Evolutionary conservation across 2,113 vertebrate species (phyloP).

Genomic region (Leucopsar rothschildi): DNA sequence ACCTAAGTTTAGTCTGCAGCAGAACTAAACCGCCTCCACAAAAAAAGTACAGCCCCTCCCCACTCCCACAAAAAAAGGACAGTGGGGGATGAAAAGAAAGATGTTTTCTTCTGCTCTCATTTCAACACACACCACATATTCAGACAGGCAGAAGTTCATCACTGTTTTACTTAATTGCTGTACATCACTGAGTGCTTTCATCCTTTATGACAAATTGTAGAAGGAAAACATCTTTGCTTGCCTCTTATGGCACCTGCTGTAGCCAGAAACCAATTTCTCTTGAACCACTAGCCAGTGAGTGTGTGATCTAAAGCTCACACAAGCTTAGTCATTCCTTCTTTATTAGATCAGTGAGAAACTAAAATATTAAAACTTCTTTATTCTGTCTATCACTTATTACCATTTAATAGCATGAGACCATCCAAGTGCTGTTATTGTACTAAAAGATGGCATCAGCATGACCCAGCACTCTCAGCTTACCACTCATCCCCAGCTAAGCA

Average conservation of each 20-base stretch:
- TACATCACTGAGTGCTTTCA: neutral
- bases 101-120: neutral
- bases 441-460: neutral
- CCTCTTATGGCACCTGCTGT: neutral
- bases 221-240: neutral
- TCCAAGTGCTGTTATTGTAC: neutral
- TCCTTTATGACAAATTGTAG: neutral
- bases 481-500: neutral
- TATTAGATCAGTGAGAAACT: neutral
- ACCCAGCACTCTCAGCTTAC: neutral
- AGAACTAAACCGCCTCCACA: neutral
- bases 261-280: conserved; percentile 33
- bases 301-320: neutral
- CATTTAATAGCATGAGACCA: neutral
- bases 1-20: neutral
- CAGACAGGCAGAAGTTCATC: neutral
- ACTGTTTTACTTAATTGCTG: neutral
- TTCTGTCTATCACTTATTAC: neutral
- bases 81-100: neutral
- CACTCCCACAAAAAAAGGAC: neutral
- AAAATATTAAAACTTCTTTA: conserved; percentile 4
- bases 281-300: neutral
- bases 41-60: neutral
- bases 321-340: neutral
- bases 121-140: neutral